These are phyloP conservation scores for Disparrhopalites patrizii DNA, from an alignment of 2,888 invertebrate species.

Conservation along the genomic window DNA sequence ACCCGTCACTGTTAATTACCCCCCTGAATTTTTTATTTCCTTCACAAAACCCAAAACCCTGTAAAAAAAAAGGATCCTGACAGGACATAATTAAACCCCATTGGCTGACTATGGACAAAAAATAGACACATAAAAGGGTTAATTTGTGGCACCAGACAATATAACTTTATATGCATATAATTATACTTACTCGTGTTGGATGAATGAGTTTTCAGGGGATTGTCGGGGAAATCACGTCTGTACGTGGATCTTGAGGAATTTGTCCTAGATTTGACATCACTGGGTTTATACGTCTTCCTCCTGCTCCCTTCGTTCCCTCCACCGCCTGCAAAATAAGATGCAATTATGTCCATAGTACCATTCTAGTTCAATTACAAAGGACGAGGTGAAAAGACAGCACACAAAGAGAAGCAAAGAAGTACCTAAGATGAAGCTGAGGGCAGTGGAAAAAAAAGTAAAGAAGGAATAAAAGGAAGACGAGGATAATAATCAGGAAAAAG, in stretches of 20 bases:
- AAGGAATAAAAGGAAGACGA: too few relatives aligned
- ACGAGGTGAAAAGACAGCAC: neutral
- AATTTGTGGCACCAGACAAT: neutral
- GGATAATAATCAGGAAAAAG: too few relatives aligned
- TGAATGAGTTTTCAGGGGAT: constrained; percentile 14
- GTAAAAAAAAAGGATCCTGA: too few relatives aligned
- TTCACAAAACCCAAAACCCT: too few relatives aligned
- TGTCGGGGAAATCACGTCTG: neutral
- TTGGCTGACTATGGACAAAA: too few relatives aligned
- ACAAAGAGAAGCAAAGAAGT: neutral
- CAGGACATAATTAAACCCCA: too few relatives aligned
- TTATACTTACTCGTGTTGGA: constrained; percentile 13
- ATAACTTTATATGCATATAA: neutral
- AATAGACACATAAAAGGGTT: too few relatives aligned
- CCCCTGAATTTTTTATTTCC: too few relatives aligned
- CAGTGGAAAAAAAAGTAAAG: too few relatives aligned
- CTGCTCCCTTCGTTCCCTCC: constrained; percentile 1
- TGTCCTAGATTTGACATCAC: constrained; percentile 2
- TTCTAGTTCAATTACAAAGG: too few relatives aligned
- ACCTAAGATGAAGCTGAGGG: neutral
- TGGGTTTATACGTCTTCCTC: constrained; percentile 1
- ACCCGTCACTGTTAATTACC: too few relatives aligned
- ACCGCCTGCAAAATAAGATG: neutral
- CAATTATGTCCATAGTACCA: too few relatives aligned
- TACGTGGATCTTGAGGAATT: neutral